phyloP scores from a whole-genome alignment of 2,797 vertebrate genomes.

The Manis javanica region DNA sequence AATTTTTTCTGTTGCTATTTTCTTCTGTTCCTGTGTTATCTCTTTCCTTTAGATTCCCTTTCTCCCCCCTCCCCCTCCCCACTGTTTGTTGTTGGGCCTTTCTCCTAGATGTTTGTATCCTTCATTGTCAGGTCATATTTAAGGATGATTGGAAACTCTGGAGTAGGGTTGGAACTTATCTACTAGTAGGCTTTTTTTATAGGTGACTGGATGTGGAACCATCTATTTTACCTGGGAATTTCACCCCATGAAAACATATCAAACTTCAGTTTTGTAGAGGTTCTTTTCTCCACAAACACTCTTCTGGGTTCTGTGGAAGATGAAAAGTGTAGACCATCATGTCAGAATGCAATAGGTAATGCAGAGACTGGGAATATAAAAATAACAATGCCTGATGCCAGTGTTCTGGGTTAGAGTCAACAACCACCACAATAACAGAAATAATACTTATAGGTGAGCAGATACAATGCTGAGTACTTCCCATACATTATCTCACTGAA shows the following conservation, averaged over 20 bases:
- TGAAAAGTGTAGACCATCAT: not conserved
- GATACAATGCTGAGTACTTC: not conserved
- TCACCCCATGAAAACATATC: not conserved
- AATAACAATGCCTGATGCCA: too few relatives aligned
- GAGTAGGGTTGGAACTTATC: not conserved
- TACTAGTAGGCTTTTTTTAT: not conserved
- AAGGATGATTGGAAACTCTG: not conserved
- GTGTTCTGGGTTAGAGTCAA: not conserved
- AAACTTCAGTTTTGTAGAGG: not conserved
- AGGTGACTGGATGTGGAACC: not conserved
- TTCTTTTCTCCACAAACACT: not conserved
- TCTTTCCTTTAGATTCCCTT: not conserved
- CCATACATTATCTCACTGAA: not conserved
- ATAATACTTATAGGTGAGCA: too few relatives aligned
- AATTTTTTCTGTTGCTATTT: not conserved
- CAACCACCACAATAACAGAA: not conserved
- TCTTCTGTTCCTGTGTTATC: not conserved
- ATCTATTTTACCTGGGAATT: not conserved
- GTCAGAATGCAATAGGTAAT: not conserved
- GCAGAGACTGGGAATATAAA: not conserved
- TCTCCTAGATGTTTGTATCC: not conserved
- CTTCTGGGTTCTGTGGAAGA: not conserved
- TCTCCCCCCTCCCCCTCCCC: not conserved
- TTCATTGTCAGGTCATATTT: not conserved
- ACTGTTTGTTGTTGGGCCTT: not conserved